Conservation (phyloP, 2,797 vertebrate species). For the Phrynocephalus guinanensis region DNA sequence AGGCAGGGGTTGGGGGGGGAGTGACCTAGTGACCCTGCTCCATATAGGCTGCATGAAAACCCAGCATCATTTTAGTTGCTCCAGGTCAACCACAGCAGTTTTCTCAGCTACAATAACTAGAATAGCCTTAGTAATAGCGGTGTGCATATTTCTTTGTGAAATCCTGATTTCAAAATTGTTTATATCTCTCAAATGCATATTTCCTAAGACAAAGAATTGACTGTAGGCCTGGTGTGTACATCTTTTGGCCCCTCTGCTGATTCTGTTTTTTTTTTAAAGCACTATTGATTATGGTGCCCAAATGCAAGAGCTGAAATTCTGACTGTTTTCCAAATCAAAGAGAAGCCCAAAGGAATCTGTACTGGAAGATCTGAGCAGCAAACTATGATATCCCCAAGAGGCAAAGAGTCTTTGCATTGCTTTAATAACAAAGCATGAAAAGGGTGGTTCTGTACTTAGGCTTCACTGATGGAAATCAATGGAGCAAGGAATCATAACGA, state of each 20-base stretch:
- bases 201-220: background rate
- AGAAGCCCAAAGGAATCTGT: slow-evolving; percentile 14
- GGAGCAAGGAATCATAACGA: background rate
- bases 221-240: background rate
- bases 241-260: background rate
- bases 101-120: background rate
- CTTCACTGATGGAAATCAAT: background rate
- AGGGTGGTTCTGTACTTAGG: background rate
- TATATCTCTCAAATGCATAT: background rate
- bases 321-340: background rate
- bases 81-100: background rate
- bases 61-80: background rate
- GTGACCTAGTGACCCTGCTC: too few relatives aligned
- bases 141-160: background rate
- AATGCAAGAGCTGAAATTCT: background rate
- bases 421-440: slow-evolving; percentile 33
- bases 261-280: background rate
- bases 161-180: background rate
- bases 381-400: slow-evolving; percentile 18
- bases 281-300: background rate
- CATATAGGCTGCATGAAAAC: background rate
- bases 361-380: background rate
- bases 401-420: background rate
- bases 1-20: too few relatives aligned
- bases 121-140: background rate